Conservation (phyloP, 2,888 invertebrate species). For the Alsophila aescularia region DNA sequence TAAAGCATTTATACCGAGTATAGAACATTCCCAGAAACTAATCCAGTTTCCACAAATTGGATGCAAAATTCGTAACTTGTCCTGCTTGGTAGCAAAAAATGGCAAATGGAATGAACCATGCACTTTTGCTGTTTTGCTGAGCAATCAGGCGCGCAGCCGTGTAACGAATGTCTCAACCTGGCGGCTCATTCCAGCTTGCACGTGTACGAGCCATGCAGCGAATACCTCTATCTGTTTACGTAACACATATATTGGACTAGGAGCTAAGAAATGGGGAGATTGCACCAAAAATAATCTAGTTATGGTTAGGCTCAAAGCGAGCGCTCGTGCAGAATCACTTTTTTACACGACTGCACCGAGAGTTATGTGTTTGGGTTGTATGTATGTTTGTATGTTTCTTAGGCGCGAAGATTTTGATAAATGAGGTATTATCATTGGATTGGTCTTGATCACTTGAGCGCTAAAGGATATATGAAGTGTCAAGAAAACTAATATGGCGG, state of each 20-base stretch:
- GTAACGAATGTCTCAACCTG: constrained; percentile 12
- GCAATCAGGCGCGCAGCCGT: neutral
- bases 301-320: too few relatives aligned
- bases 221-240: neutral
- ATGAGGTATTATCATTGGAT: too few relatives aligned
- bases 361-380: too few relatives aligned
- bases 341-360: too few relatives aligned
- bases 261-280: neutral
- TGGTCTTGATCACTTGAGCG: too few relatives aligned
- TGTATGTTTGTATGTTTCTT: too few relatives aligned
- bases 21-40: neutral
- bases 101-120: neutral
- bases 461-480: too few relatives aligned
- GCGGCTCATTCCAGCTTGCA: constrained; percentile 14
- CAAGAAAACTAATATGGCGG: too few relatives aligned
- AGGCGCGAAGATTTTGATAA: too few relatives aligned
- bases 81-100: neutral
- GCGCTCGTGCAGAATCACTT: too few relatives aligned
- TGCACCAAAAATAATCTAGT: too few relatives aligned
- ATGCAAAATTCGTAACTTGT: neutral
- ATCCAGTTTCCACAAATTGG: neutral
- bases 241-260: neutral
- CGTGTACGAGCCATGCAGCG: neutral
- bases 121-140: neutral
- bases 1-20: neutral